These are phyloP conservation scores for Halcyon badia DNA, from an alignment of 2,797 vertebrate species.

Conservation along the genomic window DNA sequence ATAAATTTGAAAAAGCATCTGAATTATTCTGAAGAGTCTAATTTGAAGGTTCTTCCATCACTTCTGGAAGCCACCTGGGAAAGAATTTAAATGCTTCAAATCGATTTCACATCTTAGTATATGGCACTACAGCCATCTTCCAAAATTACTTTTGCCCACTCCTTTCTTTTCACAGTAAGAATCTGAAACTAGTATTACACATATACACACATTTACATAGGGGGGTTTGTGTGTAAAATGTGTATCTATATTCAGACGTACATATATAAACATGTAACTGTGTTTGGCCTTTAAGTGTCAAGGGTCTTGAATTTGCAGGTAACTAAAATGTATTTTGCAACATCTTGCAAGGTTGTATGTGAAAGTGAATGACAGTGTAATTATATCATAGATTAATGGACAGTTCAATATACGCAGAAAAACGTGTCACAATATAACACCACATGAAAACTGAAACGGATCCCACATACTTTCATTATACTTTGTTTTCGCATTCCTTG, in stretches of 20 bases:
- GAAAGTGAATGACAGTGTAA: background rate
- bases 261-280: fast-evolving
- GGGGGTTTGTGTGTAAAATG: fast-evolving
- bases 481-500: background rate
- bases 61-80: background rate
- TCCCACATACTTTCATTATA: background rate
- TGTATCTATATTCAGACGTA: background rate
- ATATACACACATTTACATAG: background rate
- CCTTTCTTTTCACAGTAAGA: background rate
- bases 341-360: background rate
- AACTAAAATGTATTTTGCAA: background rate
- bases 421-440: background rate
- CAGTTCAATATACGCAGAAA: background rate
- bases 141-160: background rate
- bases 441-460: background rate
- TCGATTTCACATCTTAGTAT: background rate
- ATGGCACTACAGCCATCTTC: background rate
- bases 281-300: background rate
- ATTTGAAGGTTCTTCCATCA: background rate
- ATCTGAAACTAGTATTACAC: background rate
- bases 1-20: background rate
- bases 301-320: background rate
- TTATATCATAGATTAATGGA: background rate
- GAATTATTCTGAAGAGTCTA: background rate
- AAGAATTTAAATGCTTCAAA: background rate